Base-by-base conservation (phyloP, 2,113 vertebrate species). In the Ceuthmochares aereus region DNA sequence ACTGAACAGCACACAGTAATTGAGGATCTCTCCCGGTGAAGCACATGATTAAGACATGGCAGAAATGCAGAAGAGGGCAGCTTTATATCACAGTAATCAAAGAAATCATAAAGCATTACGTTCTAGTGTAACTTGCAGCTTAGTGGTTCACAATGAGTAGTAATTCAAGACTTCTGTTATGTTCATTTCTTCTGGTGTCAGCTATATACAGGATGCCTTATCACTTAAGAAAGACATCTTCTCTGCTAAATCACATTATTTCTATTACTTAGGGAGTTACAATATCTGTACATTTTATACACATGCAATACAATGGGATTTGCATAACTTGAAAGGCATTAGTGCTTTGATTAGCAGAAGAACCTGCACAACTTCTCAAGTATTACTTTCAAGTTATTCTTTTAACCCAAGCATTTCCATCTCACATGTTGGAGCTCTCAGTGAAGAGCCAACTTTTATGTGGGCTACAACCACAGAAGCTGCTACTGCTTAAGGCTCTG, bases 201-300 rank as follows among this genome's bases (percentile, higher is more conserved):
- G 26, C 11, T 82, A 66, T 85, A 8, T 12, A 26, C 8, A 74
- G 36, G 63, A 21, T 9, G 4, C 49, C 43, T 94, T 89, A 92
- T 79, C 11, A 0, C 40, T 92, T 89, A 91, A 89, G 84, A 69
- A 68, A 67, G 58, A 23, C 67, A 43, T 82, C 40, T 91, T 82
- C 66, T 45, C 32, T 82, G 51, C 42, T 94, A 79, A 97, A 82
- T 78, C 94, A 91, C 45, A 62, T 95, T 92, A 92, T 89, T 95
- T 89, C 56, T 62, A 78, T 95, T 94, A 95, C 91, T 84, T 79
- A 29, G 62, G 66, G 81, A 93, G 84, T 95, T 94, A 96, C 62
- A 91, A 79, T 87, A 92, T 95, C 96, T 96, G 78, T 91, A 85
- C 58, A 87, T 60, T 96, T 96, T 56, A 89, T 95, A 66, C 45